Conservation (phyloP, 2,888 invertebrate species). For the Trilocha varians region DNA sequence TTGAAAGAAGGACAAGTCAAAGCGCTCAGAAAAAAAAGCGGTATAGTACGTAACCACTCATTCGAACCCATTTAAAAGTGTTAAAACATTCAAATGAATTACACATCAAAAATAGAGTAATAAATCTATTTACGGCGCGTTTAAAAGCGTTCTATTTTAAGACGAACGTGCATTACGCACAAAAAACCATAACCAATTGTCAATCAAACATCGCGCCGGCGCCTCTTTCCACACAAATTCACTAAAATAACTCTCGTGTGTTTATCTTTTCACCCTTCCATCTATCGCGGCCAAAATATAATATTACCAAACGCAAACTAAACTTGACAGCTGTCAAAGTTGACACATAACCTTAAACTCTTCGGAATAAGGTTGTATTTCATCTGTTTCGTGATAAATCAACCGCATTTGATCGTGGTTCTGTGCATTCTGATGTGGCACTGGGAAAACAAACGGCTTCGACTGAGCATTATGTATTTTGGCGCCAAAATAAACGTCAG, state of each 20-base stretch:
- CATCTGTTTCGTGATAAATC: slow-evolving; percentile 7
- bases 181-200: slow-evolving; percentile 32
- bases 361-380: slow-evolving; percentile 29
- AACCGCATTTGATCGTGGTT: slow-evolving; percentile 13
- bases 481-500: slow-evolving; percentile 73
- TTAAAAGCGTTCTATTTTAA: too few species aligned
- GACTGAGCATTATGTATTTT: slow-evolving; percentile 70
- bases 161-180: neutral
- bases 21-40: too few species aligned
- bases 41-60: too few species aligned
- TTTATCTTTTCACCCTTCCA: slow-evolving; percentile 71
- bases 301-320: slow-evolving; percentile 58
- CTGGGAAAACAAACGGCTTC: slow-evolving; percentile 67
- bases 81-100: too few species aligned
- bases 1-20: too few species aligned
- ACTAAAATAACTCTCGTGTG: slow-evolving; percentile 65
- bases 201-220: slow-evolving; percentile 53
- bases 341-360: slow-evolving; percentile 9
- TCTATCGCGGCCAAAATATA: slow-evolving; percentile 66
- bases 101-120: neutral
- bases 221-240: slow-evolving; percentile 65
- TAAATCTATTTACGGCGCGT: neutral
- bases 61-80: too few species aligned
- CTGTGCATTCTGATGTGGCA: slow-evolving; percentile 53
- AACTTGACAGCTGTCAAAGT: slow-evolving; percentile 14